Conservation (phyloP, 2,888 invertebrate genomes). For the Lysandra bellargus region DNA sequence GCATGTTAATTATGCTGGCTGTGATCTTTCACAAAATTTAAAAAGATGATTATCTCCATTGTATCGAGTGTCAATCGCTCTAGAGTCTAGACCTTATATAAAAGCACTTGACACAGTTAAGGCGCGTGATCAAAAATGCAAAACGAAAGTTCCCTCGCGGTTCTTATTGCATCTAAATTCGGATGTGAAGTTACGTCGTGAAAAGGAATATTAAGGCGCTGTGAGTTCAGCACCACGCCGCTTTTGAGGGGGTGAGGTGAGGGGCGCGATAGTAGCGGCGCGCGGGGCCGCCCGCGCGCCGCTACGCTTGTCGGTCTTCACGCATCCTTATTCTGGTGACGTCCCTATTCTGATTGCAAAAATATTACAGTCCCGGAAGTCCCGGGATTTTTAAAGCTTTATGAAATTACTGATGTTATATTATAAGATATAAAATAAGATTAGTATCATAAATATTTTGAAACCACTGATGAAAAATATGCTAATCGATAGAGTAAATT, state of each 20-base stretch:
- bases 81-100: constrained; percentile 38
- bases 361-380: too few relatives aligned
- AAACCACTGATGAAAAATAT: neutral
- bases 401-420: too few relatives aligned
- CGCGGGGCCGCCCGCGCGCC: too few relatives aligned
- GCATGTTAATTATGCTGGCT: neutral
- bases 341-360: too few relatives aligned
- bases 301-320: too few relatives aligned
- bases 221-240: too few relatives aligned
- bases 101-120: constrained; percentile 38
- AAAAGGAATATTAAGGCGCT: constrained; percentile 22
- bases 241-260: too few relatives aligned
- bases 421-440: too few relatives aligned
- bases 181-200: constrained; percentile 10
- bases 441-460: neutral
- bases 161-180: constrained; percentile 35
- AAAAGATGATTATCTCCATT: constrained; percentile 35
- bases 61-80: constrained; percentile 40
- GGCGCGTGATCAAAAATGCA: constrained; percentile 42
- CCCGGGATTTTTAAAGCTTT: too few relatives aligned
- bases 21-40: neutral
- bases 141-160: constrained; percentile 36
- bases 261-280: too few relatives aligned
- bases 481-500: neutral
- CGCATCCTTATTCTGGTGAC: too few relatives aligned